A percentile compares a stretch with the other conserved stretches of the same genome.
phyloP scores from a whole-genome alignment of 2,797 vertebrate genomes.

The Nannoperca australis region DNA sequence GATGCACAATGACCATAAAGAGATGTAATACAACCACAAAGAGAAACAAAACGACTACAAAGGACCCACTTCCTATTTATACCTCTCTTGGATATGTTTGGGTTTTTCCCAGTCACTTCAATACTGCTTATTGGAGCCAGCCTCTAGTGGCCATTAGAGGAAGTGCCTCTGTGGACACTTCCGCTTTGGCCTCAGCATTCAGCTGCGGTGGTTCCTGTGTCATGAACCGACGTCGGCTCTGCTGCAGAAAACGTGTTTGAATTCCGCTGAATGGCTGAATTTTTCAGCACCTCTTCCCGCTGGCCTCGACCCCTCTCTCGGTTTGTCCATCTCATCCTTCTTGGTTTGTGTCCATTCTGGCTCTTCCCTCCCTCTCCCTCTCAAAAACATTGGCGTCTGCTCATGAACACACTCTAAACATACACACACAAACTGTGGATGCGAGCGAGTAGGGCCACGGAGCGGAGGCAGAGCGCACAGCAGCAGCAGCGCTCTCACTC shows the following conservation, averaged over 20 bases:
- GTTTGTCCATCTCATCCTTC: slow-evolving; percentile 1
- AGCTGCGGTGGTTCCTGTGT: not conserved
- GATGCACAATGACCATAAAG: too few species aligned
- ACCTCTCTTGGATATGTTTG: not conserved
- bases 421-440: slow-evolving; percentile 29
- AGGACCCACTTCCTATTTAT: not conserved
- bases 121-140: slow-evolving; percentile 21
- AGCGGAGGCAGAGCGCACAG: slow-evolving; percentile 66
- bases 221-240: not conserved
- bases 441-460: slow-evolving; percentile 34
- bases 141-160: slow-evolving; percentile 67
- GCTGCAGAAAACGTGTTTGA: not conserved
- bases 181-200: slow-evolving; percentile 2
- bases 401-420: slow-evolving; percentile 11
- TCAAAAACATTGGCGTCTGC: slow-evolving; percentile 21
- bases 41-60: too few species aligned
- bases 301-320: not conserved
- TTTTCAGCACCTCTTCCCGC: not conserved
- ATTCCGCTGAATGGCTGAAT: slow-evolving; percentile 1
- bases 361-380: slow-evolving; percentile 10
- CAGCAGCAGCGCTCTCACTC: slow-evolving; percentile 64
- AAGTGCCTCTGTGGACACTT: slow-evolving; percentile 22
- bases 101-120: not conserved
- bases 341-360: slow-evolving; percentile 15
- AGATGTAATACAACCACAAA: too few species aligned